Evolutionary conservation across 2,113 vertebrate genomes (phyloP).

Genomic region (Callocephalon fimbriatum): DNA sequence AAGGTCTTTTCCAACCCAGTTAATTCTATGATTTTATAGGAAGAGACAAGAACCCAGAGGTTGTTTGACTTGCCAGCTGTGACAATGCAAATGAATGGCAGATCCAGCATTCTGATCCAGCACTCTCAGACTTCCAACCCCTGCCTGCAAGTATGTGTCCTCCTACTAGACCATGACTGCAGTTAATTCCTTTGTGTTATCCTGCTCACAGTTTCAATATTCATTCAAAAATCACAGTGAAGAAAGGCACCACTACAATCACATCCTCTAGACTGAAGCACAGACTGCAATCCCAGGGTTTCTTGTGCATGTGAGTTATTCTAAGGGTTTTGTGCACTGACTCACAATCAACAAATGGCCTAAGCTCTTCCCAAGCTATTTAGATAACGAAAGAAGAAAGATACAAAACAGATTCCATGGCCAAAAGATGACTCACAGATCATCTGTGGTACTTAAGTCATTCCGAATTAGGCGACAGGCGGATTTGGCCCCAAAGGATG

Average conservation of each 20-base stretch:
- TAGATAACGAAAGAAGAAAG: constrained; percentile 13
- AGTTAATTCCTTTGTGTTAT: neutral
- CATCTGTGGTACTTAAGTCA: neutral
- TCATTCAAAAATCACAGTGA: neutral
- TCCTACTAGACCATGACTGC: neutral
- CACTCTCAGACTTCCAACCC: neutral
- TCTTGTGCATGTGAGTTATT: neutral
- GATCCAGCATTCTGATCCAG: neutral
- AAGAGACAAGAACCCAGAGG: neutral
- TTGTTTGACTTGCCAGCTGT: neutral
- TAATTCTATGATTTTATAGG: neutral
- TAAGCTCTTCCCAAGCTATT: neutral
- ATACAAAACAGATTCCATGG: neutral
- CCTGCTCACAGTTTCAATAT: neutral
- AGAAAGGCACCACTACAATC: neutral
- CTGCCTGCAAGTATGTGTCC: neutral
- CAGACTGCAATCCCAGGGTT: neutral
- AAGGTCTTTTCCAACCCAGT: neutral
- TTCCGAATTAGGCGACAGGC: neutral
- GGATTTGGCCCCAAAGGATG: neutral
- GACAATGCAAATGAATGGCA: accelerated
- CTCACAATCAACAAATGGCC: neutral
- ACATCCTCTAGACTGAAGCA: neutral
- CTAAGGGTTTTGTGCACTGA: neutral
- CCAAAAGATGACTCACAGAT: constrained; percentile 33